Evolutionary conservation across 2,113 vertebrate genomes (phyloP).

Genomic region (Oceanodroma tethys): DNA sequence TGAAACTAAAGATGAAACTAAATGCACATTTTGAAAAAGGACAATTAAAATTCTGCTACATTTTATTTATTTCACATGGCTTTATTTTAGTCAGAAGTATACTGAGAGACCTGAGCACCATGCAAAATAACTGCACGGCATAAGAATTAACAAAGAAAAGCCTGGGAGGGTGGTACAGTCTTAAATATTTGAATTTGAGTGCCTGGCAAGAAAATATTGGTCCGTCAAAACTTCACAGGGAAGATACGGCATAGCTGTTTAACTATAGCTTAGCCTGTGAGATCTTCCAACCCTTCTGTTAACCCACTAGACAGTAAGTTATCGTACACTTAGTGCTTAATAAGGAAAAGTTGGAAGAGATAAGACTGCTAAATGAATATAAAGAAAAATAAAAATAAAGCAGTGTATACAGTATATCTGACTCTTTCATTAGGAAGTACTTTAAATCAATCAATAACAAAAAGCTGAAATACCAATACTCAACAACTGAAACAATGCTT

Average conservation of each 20-base stretch:
- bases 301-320: background rate
- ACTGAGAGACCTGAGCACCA: background rate
- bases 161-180: too few species aligned
- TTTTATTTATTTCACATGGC: background rate
- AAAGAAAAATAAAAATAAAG: background rate
- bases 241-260: background rate
- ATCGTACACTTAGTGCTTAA: background rate
- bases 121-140: background rate
- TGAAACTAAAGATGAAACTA: background rate
- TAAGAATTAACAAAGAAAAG: background rate
- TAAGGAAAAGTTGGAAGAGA: background rate
- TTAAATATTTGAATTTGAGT: background rate
- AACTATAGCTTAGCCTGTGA: background rate
- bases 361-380: background rate
- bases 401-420: background rate
- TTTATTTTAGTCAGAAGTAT: background rate
- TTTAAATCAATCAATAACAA: background rate
- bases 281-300: background rate
- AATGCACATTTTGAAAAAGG: background rate
- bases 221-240: background rate
- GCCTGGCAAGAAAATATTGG: background rate
- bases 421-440: background rate
- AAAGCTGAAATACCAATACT: background rate
- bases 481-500: background rate
- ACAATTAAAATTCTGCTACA: background rate